Evolutionary conservation across 2,888 invertebrate genomes (phyloP).

Genomic region (Eristalis intricaria): DNA sequence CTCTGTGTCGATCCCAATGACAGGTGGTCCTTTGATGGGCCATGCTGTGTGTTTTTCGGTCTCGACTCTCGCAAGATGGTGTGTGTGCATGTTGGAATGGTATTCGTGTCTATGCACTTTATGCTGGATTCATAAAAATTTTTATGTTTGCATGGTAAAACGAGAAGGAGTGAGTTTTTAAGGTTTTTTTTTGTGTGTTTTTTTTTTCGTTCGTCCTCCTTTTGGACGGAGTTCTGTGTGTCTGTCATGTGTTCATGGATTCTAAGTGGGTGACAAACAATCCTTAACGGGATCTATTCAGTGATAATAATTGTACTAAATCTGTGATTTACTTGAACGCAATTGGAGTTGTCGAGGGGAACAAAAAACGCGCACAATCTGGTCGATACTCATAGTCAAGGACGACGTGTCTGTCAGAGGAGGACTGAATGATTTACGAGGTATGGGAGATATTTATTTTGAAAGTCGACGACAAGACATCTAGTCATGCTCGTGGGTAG

Average conservation of each 20-base stretch:
- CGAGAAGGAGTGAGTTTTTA: slow-evolving; percentile 29
- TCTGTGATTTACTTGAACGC: not conserved
- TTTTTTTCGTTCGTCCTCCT: not conserved
- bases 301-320: not conserved
- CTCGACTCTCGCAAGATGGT: slow-evolving; percentile 63
- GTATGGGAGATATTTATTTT: not conserved
- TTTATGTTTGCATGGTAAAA: slow-evolving; percentile 59
- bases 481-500: not conserved
- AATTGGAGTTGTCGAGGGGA: not conserved
- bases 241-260: slow-evolving; percentile 21
- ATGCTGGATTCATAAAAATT: slow-evolving; percentile 64
- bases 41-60: slow-evolving; percentile 42
- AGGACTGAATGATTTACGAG: not conserved
- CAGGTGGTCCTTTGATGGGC: slow-evolving; percentile 70
- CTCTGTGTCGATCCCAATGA: slow-evolving; percentile 65
- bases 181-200: slow-evolving; percentile 12
- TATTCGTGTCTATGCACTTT: slow-evolving; percentile 67
- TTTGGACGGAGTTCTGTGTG: not conserved
- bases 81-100: slow-evolving; percentile 15
- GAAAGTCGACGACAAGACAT: not conserved
- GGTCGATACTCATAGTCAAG: not conserved
- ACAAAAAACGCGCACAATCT: not conserved
- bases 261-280: slow-evolving; percentile 36
- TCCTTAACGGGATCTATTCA: slow-evolving; percentile 17
- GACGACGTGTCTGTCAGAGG: not conserved